Base-by-base conservation (phyloP, 2,888 invertebrate genomes). In the Polydrusus cervinus region DNA sequence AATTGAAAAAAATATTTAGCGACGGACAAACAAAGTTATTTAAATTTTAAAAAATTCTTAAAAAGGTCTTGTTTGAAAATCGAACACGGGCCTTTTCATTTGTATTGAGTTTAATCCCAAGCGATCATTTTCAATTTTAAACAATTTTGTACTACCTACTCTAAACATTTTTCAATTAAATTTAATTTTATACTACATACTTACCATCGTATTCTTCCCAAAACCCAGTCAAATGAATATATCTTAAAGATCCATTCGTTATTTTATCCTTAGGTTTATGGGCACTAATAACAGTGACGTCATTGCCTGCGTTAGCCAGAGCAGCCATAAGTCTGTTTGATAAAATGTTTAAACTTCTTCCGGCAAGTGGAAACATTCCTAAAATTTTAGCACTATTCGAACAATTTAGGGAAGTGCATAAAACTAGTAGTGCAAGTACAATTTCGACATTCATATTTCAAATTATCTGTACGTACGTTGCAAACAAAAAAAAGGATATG, bases 271-370 rank as follows among this genome's bases (percentile, higher is more conserved):
- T 43, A 13, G 62, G 53, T 25, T 66, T 55, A 16, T 57, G 51
- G 8, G 74, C 57, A 13, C 65, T 65, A 0, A 74, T 65, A n/a
- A 65, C 49, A 5, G 70, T 71, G 6, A 74, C 74, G 18, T 70
- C 70, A 43, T 74, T 70, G 0, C 70, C 70, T 16, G 69, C 74
- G 49, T 74, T 55, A 20, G 70, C 70, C 18, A 74, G 20, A 13
- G 64, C 64, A 30, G 45, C 53, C 70, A 65, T 65, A 1, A 74
- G 64, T 18, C 38, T 64, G 30, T 66, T 70, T 13, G 47, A 49
- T 13, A 75, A 43, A 20, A 75, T 75, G 25, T 75, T 70, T 18
- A 71, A n/a, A 43, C 75, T 75, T 49, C 38, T 57, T 8, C 71
- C 70, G 13, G 65, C 51, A n/a, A 75, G 11, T 40, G 75, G 66